Percentiles rank a stretch among this genome's conserved stretches.
Conservation (phyloP, 1,140 invertebrate species). For the Conus betulinus region DNA sequence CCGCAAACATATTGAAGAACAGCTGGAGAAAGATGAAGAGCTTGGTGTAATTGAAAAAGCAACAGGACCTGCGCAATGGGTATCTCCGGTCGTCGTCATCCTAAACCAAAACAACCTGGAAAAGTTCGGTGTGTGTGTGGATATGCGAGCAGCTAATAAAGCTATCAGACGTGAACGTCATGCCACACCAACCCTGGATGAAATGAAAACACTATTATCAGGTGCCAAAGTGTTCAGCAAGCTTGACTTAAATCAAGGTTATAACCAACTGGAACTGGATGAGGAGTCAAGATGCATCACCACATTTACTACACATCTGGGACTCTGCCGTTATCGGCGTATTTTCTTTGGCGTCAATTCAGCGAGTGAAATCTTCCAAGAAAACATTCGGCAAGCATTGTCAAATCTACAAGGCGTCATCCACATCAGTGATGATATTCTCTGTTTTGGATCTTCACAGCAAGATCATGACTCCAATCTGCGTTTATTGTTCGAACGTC, state of each 20-base stretch:
- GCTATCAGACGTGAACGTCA: slow-evolving; percentile 47
- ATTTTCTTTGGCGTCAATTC: slow-evolving; percentile 50
- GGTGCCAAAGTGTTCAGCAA: slow-evolving; percentile 46
- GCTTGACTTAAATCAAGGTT: slow-evolving; percentile 51
- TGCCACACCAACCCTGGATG: slow-evolving; percentile 46
- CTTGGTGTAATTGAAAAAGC: too few relatives aligned
- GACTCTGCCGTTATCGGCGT: slow-evolving; percentile 49
- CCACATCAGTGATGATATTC: too few relatives aligned
- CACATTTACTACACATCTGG: slow-evolving; percentile 46
- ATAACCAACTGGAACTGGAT: slow-evolving; percentile 49
- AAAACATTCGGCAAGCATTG: too few relatives aligned
- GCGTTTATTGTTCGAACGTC: too few relatives aligned
- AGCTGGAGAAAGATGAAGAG: too few relatives aligned
- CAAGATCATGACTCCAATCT: too few relatives aligned
- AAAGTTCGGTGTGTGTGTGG: slow-evolving; percentile 49
- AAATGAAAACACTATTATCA: too few relatives aligned
- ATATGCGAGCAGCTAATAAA: slow-evolving; percentile 51
- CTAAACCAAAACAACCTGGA: slow-evolving; percentile 35
- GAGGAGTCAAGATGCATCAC: slow-evolving; percentile 46
- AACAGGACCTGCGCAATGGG: slow-evolving; percentile 37
- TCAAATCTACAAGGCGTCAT: too few relatives aligned
- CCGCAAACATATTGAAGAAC: too few relatives aligned
- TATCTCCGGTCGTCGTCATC: slow-evolving; percentile 31
- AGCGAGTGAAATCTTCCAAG: slow-evolving; percentile 55
- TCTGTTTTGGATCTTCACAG: too few relatives aligned